Conservation (phyloP, 2,113 vertebrate genomes). For the Meleagris gallopavo region DNA sequence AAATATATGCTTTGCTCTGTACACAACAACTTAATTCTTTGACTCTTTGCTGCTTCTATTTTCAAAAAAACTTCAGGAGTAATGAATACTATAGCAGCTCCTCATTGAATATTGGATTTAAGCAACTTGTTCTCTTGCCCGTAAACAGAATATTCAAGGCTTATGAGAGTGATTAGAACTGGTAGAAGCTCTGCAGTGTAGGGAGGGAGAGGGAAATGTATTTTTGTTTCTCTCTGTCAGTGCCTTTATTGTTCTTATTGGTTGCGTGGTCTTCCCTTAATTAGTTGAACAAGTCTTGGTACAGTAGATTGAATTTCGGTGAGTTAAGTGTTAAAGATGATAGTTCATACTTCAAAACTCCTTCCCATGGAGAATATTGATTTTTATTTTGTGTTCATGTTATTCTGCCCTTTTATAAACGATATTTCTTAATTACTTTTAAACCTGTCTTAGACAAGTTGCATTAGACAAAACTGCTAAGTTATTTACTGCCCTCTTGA, state of each 20-base stretch:
- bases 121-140: background rate
- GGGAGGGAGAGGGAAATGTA: accelerated
- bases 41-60: background rate
- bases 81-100: background rate
- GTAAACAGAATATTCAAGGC: background rate
- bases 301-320: background rate
- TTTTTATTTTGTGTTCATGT: background rate
- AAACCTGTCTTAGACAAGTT: background rate
- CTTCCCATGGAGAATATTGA: background rate
- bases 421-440: background rate
- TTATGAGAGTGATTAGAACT: background rate
- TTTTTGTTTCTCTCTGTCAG: background rate
- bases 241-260: background rate
- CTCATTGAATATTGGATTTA: background rate
- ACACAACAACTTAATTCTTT: background rate
- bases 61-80: background rate
- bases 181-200: background rate
- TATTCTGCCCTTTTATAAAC: background rate
- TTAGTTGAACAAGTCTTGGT: background rate
- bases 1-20: background rate
- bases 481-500: background rate
- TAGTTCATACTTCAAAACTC: background rate
- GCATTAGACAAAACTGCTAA: background rate
- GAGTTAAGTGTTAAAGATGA: background rate
- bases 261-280: background rate